A percentile compares a stretch with the other conserved stretches of the same genome.
phyloP scores from a whole-genome alignment of 2,888 invertebrate genomes.

The Bursaphelenchus okinawaensis region DNA sequence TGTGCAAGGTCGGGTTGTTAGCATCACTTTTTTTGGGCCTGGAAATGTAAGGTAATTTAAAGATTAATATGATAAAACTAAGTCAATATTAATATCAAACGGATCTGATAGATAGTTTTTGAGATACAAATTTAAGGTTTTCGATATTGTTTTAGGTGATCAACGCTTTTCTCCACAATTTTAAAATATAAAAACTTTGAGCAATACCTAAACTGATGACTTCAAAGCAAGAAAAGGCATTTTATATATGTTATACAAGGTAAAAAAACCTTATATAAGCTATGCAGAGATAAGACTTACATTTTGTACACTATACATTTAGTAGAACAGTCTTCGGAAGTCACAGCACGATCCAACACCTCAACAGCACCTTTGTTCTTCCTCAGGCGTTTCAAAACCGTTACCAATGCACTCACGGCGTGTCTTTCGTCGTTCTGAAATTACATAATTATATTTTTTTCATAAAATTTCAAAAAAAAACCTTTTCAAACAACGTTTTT shows the following conservation, averaged over 20 bases:
- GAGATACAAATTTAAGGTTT: background rate
- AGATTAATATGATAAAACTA: background rate
- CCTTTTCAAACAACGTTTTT: background rate
- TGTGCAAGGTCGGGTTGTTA: slow-evolving; percentile 25
- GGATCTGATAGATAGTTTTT: slow-evolving; percentile 6
- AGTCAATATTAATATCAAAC: background rate
- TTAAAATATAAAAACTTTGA: background rate
- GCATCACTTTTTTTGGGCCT: slow-evolving; percentile 34
- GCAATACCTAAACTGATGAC: background rate
- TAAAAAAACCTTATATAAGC: background rate
- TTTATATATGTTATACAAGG: background rate
- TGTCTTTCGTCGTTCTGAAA: slow-evolving; percentile 21
- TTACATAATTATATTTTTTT: too few species aligned
- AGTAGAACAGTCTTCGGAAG: slow-evolving; percentile 22
- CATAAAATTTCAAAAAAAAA: too few species aligned
- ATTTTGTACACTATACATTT: slow-evolving; percentile 28
- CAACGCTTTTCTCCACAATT: too few species aligned
- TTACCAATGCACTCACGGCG: slow-evolving; percentile 25
- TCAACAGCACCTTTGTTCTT: slow-evolving; percentile 25
- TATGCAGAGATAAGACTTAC: slow-evolving; percentile 24
- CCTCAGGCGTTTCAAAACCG: slow-evolving; percentile 28
- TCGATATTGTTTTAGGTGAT: too few species aligned
- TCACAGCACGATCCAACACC: slow-evolving; percentile 28
- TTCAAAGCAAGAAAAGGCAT: background rate
- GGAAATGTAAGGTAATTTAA: slow-evolving; percentile 9